Conservation (phyloP, 37 sponge, comb jelly and placozoan species). For the Spongilla lacustris region DNA sequence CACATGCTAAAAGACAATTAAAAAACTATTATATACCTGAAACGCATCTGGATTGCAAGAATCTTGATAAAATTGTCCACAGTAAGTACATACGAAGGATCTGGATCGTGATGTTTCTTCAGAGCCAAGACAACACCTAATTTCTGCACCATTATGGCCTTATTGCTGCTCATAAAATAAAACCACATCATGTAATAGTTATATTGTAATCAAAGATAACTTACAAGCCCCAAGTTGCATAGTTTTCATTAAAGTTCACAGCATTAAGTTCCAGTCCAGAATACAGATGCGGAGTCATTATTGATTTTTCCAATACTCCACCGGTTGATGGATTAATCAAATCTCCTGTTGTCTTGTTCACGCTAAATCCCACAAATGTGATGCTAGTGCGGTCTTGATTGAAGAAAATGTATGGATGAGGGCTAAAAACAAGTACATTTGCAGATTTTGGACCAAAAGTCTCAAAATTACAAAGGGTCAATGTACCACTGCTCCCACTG, state of each 20-base stretch:
- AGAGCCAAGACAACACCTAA: constrained; percentile 53
- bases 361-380: constrained; percentile 80
- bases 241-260: constrained; percentile 73
- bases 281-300: constrained; percentile 49
- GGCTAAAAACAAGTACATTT: neutral
- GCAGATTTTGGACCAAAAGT: neutral
- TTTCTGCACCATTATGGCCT: constrained; percentile 32
- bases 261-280: constrained; percentile 27
- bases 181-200: neutral
- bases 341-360: constrained; percentile 44
- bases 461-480: neutral
- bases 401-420: constrained; percentile 93
- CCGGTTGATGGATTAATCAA: constrained; percentile 30
- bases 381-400: constrained; percentile 71
- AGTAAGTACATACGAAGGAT: constrained; percentile 74
- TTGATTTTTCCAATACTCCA: constrained; percentile 21
- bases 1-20: neutral
- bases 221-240: constrained; percentile 15
- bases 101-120: constrained; percentile 68
- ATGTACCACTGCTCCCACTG: constrained; percentile 72
- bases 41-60: constrained; percentile 91
- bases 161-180: neutral
- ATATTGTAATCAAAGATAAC: neutral
- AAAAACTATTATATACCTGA: constrained; percentile 35
- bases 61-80: constrained; percentile 84